These are phyloP conservation scores for Piaya cayana DNA, from an alignment of 2,113 vertebrate genomes.

Conservation along the genomic window DNA sequence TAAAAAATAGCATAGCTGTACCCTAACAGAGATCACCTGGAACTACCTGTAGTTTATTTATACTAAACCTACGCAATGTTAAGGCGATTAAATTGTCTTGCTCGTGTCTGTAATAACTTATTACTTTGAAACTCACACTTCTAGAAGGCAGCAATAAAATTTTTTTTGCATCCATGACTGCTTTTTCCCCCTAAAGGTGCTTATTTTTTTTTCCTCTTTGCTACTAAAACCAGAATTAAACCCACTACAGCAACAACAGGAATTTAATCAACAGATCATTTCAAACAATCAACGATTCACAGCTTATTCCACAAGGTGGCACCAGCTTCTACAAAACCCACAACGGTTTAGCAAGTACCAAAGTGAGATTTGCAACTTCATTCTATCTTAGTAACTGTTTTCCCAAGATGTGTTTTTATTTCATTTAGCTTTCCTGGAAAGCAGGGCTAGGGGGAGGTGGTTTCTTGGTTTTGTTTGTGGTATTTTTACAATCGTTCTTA, in stretches of 20 bases:
- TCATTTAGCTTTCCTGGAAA: neutral
- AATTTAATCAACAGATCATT: fast-evolving
- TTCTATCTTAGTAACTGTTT: neutral
- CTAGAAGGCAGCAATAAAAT: neutral
- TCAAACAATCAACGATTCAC: neutral
- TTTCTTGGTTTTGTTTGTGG: neutral
- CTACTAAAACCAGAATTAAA: neutral
- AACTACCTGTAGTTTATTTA: neutral
- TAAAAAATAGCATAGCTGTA: neutral
- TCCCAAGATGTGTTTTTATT: neutral
- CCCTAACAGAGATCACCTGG: neutral
- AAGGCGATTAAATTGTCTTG: neutral
- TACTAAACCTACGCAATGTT: neutral
- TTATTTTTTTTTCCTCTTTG: neutral
- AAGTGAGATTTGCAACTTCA: neutral
- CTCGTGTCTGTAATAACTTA: neutral
- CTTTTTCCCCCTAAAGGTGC: neutral
- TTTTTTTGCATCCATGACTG: neutral
- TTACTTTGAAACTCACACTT: neutral
- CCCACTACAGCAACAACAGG: neutral
- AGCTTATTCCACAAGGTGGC: conserved; percentile 36
- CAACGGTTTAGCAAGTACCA: neutral
- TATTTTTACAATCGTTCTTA: neutral
- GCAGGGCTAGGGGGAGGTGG: neutral
- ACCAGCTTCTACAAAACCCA: neutral